These are phyloP conservation scores for Tromatobia lineatoria DNA, from an alignment of 2,888 invertebrate genomes.

Conservation along the genomic window DNA sequence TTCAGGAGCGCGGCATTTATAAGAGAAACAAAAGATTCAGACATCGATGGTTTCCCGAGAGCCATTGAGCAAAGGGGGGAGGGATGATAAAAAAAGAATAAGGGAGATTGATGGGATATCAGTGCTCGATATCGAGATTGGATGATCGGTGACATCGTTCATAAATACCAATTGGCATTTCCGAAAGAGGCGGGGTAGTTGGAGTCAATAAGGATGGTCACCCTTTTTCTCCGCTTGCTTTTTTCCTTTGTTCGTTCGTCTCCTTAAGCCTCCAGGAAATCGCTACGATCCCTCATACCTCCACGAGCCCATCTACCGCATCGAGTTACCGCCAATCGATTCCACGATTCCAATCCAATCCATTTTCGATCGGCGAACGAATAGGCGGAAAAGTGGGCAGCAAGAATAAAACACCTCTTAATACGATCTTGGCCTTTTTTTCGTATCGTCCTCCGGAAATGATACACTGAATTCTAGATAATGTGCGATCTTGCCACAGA, in stretches of 20 bases:
- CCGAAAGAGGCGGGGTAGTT: neutral
- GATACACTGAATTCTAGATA: constrained; percentile 18
- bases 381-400: constrained; percentile 15
- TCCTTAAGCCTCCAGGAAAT: constrained; percentile 39
- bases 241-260: constrained; percentile 9
- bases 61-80: constrained; percentile 10
- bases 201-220: constrained; percentile 17
- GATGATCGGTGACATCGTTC: constrained; percentile 67
- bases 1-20: no score
- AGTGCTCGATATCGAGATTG: constrained; percentile 30
- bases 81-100: constrained; percentile 65
- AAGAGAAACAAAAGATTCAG: constrained; percentile 10
- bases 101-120: constrained; percentile 51
- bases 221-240: constrained; percentile 26
- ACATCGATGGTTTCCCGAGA: constrained; percentile 40
- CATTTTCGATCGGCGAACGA: constrained; percentile 36
- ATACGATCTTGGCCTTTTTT: constrained; percentile 9
- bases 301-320: constrained; percentile 38
- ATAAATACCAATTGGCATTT: constrained; percentile 69
- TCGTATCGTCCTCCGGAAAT: constrained; percentile 11
- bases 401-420: constrained; percentile 10
- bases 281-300: constrained; percentile 13
- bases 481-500: neutral
- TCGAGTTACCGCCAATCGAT: constrained; percentile 46
- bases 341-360: constrained; percentile 39